phyloP scores from a whole-genome alignment of 2,113 vertebrate species.

The Phyllostomus discolor region DNA sequence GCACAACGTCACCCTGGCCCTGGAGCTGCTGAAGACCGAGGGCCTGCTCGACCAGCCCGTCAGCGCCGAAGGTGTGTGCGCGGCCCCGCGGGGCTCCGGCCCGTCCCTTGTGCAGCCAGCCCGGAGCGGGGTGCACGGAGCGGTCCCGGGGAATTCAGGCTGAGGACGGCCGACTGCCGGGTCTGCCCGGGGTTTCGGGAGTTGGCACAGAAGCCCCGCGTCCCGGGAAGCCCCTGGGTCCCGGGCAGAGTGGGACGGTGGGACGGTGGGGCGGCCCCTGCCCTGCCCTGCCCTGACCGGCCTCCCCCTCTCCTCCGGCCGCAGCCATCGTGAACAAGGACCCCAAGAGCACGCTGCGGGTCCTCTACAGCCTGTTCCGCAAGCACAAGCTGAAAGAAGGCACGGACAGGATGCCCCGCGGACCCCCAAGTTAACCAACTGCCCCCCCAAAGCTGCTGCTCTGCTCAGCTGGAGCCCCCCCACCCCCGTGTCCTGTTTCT shows the following conservation, averaged over 20 bases:
- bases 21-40: slow-evolving; percentile 87
- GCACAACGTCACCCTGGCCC: slow-evolving; percentile 90
- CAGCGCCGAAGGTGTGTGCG: slow-evolving; percentile 86
- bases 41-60: slow-evolving; percentile 80
- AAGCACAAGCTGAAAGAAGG: slow-evolving; percentile 78
- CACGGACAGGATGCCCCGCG: accelerated
- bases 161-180: accelerated
- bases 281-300: accelerated
- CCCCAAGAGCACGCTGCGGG: slow-evolving; percentile 79
- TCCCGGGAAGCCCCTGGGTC: not conserved
- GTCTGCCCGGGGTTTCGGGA: not conserved
- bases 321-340: slow-evolving; percentile 92
- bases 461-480: not conserved
- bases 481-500: accelerated
- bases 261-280: not conserved
- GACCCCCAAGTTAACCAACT: not conserved
- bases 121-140: accelerated
- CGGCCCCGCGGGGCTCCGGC: accelerated
- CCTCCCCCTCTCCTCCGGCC: slow-evolving; percentile 28
- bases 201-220: accelerated
- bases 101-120: accelerated
- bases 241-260: accelerated
- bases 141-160: not conserved
- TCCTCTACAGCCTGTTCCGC: slow-evolving; percentile 89
- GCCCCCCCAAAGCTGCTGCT: accelerated